Evolutionary conservation across 2,888 invertebrate genomes (phyloP).

Genomic region (Aspidapion aeneum): DNA sequence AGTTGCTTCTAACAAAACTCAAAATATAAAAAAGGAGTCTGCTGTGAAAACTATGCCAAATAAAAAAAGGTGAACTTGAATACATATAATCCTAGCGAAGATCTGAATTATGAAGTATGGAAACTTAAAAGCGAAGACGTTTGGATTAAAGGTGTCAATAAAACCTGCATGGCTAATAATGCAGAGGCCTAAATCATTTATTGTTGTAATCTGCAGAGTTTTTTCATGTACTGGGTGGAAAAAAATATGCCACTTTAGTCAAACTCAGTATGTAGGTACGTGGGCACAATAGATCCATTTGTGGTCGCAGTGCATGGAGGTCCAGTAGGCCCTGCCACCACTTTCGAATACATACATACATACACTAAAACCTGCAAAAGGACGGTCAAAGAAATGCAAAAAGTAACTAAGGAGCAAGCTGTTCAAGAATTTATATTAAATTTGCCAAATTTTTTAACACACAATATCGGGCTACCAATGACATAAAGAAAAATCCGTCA

Average conservation of each 20-base stretch:
- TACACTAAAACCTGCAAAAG: background rate
- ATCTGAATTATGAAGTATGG: background rate
- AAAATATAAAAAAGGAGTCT: background rate
- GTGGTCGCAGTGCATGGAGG: too few relatives aligned
- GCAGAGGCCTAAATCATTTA: too few relatives aligned
- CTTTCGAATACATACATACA: too few relatives aligned
- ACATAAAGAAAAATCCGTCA: background rate
- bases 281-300: too few relatives aligned
- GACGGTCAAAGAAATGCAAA: background rate
- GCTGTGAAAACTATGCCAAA: background rate
- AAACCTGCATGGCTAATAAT: too few relatives aligned
- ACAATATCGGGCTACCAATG: background rate
- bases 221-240: too few relatives aligned
- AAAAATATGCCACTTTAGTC: too few relatives aligned
- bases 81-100: background rate
- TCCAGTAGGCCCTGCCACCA: too few relatives aligned
- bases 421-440: background rate
- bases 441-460: background rate
- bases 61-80: background rate
- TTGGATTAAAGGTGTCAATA: background rate
- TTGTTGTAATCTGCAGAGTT: too few relatives aligned
- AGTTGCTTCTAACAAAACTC: background rate
- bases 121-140: background rate
- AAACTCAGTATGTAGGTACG: too few relatives aligned
- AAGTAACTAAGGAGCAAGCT: background rate